Conservation (phyloP, 2,888 invertebrate genomes). For the Papilio demoleus region DNA sequence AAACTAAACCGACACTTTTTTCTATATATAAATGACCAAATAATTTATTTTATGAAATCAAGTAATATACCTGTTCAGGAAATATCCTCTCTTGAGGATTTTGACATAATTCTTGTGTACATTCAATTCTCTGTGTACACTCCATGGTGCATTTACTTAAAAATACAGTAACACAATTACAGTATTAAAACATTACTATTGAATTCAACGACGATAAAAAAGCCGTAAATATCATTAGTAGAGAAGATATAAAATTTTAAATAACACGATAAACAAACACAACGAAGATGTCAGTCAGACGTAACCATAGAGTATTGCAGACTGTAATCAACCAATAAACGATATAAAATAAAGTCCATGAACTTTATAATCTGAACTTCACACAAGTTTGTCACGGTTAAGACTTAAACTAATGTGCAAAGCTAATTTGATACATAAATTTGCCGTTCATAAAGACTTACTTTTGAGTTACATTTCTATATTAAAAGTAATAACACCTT, state of each 20-base stretch:
- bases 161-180: neutral
- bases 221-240: neutral
- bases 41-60: constrained; percentile 5
- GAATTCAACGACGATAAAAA: neutral
- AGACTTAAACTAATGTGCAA: too few species aligned
- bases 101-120: constrained; percentile 64
- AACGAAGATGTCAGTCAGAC: neutral
- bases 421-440: too few species aligned
- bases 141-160: constrained; percentile 58
- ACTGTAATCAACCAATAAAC: too few species aligned
- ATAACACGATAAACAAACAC: constrained; percentile 3
- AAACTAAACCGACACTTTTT: too few species aligned
- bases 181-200: neutral
- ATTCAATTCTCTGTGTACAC: constrained; percentile 71
- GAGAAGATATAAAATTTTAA: neutral
- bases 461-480: too few species aligned
- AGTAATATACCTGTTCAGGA: constrained; percentile 65
- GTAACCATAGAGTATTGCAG: too few species aligned
- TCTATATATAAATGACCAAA: neutral
- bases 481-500: too few species aligned
- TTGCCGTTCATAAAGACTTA: too few species aligned
- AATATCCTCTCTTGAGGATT: constrained; percentile 54
- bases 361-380: too few species aligned
- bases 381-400: too few species aligned
- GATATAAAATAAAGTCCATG: too few species aligned